phyloP scores from a whole-genome alignment of 2,888 invertebrate species.

The Drosophila atroscutellata region DNA sequence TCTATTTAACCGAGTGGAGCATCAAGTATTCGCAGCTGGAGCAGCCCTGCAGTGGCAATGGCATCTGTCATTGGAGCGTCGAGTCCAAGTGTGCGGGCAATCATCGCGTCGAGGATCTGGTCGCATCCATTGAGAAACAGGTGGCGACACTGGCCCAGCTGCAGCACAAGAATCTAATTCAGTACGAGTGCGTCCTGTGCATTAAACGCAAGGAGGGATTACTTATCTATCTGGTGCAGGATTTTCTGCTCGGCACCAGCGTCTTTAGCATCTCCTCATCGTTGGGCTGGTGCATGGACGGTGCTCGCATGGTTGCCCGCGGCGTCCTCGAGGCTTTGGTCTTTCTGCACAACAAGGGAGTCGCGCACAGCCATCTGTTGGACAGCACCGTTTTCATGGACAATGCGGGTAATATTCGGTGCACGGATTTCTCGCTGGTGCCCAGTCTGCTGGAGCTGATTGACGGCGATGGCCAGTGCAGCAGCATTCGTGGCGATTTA shows the following conservation, averaged over 20 bases:
- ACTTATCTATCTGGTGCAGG: conserved; percentile 89
- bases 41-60: conserved; percentile 80
- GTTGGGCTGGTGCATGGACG: conserved; percentile 85
- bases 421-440: conserved; percentile 84
- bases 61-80: conserved; percentile 82
- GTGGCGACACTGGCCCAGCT: conserved; percentile 89
- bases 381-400: conserved; percentile 91
- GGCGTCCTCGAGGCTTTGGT: conserved; percentile 91
- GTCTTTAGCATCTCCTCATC: conserved; percentile 82
- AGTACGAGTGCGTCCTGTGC: conserved; percentile 91
- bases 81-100: conserved; percentile 82
- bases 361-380: conserved; percentile 93
- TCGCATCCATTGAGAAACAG: conserved; percentile 90
- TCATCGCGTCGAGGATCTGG: conserved; percentile 83
- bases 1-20: conserved; percentile 92
- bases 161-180: conserved; percentile 90
- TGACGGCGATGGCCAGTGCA: conserved; percentile 72
- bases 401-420: conserved; percentile 86
- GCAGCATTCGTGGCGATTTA: conserved; percentile 82
- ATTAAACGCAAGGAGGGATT: conserved; percentile 87
- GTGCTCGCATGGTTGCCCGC: conserved; percentile 86
- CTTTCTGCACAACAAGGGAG: conserved; percentile 92
- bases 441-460: conserved; percentile 83
- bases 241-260: conserved; percentile 86
- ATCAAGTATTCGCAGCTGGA: conserved; percentile 85